Evolutionary conservation across 2,797 vertebrate genomes (phyloP), one percentile per base, ranked within the genome.

Genomic region (Aselliscus stoliczkanus): DNA sequence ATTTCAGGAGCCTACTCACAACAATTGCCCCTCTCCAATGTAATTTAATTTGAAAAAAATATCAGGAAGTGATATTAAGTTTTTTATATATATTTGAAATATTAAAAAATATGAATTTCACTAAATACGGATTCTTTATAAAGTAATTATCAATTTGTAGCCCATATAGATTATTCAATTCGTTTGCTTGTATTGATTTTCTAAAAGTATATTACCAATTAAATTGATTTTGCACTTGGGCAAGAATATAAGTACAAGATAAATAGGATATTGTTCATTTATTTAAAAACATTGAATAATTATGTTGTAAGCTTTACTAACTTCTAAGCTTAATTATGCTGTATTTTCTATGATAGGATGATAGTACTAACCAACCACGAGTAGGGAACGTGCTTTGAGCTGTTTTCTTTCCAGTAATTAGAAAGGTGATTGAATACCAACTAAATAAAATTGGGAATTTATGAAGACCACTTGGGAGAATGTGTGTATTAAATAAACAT

Each of bases 401-500:
- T 86, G 39, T 83, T 96, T 90, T 84, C 84, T 92, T 92, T 82
- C 21, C 37, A 92, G 92, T 93, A 97, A 97, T 97, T 96, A 96
- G 92, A 72, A 83, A 96, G 37, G 81, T 79, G 96, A 94, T 86
- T 96, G 85, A 97, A 95, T 92, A 96, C 54, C 92, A 90, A 94
- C 81, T 91, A 93, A 96, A 81, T 83, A 96, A 93, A 95, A 27
- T 89, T 91, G 50, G 25, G 44, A 88, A 94, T 95, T 97, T 96
- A 42, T 81, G 92, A 93, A 89, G 79, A 96, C 42, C 92, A 93
- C 95, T 94, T 77, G 95, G 88, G 93, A 94, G 50, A 91, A 76
- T 69, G 60, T 93, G 67, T 89, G 60, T 69, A 77, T 95, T 97
- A 93, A 96, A 54, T 62, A 95, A 65, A 23, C 39, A 65, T 83